Conservation (phyloP, 2,797 vertebrate genomes). For the Phataginus tetradactyla region DNA sequence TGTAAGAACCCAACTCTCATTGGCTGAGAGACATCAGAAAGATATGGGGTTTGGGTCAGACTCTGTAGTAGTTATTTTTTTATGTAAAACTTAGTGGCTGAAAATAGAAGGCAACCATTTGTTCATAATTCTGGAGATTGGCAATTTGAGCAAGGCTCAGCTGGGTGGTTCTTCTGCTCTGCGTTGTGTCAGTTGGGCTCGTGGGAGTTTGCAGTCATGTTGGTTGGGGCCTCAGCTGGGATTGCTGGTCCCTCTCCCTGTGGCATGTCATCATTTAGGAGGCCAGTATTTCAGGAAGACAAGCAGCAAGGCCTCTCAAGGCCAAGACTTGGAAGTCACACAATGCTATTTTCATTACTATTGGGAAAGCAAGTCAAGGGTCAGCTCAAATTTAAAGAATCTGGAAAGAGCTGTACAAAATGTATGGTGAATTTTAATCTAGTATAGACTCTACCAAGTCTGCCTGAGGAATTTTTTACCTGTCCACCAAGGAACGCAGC, state of each 20-base stretch:
- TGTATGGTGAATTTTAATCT: neutral
- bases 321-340: neutral
- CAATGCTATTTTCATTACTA: neutral
- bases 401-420: neutral
- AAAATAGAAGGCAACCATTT: neutral
- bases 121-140: neutral
- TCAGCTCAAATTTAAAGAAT: neutral
- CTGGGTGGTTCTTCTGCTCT: neutral
- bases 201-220: neutral
- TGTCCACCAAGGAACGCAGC: neutral
- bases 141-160: neutral
- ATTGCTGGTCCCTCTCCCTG: neutral
- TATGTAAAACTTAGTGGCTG: neutral
- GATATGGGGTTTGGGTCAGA: neutral
- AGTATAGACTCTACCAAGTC: neutral
- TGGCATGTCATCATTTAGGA: neutral
- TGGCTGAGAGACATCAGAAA: neutral
- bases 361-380: neutral
- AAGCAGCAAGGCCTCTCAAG: neutral
- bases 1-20: neutral
- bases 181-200: neutral
- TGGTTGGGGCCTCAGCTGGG: neutral
- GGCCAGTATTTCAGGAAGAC: neutral
- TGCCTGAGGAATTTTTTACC: neutral
- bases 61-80: neutral